phyloP scores from a whole-genome alignment of 1,140 invertebrate genomes.

The Ips typographus region DNA sequence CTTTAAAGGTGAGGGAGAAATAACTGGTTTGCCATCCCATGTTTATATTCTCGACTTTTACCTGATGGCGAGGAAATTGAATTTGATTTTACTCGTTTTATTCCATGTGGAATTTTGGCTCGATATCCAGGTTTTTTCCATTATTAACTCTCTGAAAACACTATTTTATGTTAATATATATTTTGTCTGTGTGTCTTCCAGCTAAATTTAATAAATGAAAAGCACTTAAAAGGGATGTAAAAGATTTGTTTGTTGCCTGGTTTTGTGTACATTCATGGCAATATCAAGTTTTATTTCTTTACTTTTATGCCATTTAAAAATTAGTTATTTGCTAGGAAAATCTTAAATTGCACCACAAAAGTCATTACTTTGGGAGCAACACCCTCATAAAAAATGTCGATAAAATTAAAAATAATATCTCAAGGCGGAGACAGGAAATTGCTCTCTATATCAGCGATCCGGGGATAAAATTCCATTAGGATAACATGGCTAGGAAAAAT shows the following conservation, averaged over 20 bases:
- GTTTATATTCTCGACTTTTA: constrained; percentile 22
- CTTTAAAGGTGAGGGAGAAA: constrained; percentile 39
- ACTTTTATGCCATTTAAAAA: neutral
- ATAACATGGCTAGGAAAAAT: constrained; percentile 20
- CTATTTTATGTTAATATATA: too few relatives aligned
- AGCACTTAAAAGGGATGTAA: neutral
- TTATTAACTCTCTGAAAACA: too few relatives aligned
- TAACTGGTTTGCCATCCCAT: constrained; percentile 14
- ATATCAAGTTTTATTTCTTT: constrained; percentile 1
- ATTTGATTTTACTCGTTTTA: neutral
- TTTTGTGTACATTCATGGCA: neutral
- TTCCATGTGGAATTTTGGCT: too few relatives aligned
- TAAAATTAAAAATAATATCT: constrained; percentile 29
- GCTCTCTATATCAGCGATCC: constrained; percentile 18
- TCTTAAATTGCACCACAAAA: constrained; percentile 5
- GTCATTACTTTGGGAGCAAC: too few relatives aligned
- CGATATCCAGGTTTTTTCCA: too few relatives aligned
- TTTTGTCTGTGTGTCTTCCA: too few relatives aligned
- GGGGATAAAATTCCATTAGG: constrained; percentile 23
- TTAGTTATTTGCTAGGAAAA: constrained; percentile 3
- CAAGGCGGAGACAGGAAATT: constrained; percentile 21
- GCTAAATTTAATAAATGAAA: constrained; percentile 11
- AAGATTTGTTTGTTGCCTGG: neutral
- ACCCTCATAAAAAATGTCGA: neutral
- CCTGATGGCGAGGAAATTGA: constrained; percentile 40